Evolutionary conservation across 2,113 vertebrate species (phyloP).

Genomic region (Alouatta palliata): DNA sequence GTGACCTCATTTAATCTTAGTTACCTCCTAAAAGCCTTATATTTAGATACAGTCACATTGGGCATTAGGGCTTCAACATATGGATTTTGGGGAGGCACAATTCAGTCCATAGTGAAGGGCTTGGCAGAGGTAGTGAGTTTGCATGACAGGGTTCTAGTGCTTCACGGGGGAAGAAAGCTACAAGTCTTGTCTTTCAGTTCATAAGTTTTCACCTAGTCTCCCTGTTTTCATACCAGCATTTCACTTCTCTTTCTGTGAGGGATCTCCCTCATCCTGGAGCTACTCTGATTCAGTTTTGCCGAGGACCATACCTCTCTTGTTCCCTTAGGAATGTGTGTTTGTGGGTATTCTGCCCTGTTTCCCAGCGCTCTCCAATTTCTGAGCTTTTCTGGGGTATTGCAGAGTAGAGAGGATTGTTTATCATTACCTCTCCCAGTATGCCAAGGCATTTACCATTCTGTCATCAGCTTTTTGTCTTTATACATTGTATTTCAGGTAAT

Average conservation of each 20-base stretch:
- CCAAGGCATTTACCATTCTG: neutral
- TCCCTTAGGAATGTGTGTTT: neutral
- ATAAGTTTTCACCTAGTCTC: neutral
- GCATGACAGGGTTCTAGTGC: neutral
- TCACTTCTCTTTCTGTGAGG: neutral
- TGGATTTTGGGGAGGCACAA: neutral
- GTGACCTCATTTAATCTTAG: neutral
- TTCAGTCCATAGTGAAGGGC: neutral
- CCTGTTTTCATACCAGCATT: neutral
- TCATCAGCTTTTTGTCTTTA: neutral
- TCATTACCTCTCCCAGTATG: neutral
- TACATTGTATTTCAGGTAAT: neutral
- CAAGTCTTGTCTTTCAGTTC: neutral
- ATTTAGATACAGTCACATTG: neutral
- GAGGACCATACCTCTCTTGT: neutral
- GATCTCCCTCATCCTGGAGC: neutral
- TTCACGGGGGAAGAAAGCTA: neutral
- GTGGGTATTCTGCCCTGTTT: neutral
- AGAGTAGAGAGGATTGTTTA: neutral
- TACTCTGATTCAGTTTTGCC: neutral
- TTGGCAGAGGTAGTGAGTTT: neutral
- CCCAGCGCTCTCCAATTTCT: neutral
- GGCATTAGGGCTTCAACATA: neutral
- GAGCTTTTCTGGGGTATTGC: neutral
- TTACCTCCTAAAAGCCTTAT: neutral